Evolutionary conservation across 2,888 invertebrate species (phyloP).

Genomic region (Portevinia maculata): DNA sequence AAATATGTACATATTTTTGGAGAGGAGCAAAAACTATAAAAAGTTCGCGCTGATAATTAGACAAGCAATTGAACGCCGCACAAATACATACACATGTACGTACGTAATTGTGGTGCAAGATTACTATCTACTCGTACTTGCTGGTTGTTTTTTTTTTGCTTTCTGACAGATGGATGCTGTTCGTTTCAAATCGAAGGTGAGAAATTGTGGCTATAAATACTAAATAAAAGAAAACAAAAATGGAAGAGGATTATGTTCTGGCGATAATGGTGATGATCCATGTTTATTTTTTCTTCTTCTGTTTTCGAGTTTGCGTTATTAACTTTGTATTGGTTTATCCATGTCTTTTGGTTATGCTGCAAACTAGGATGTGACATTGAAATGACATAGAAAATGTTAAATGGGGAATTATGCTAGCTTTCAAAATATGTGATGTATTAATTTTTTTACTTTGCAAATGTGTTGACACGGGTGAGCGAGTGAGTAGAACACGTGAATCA

Average conservation of each 20-base stretch:
- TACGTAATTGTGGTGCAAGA: conserved; percentile 28
- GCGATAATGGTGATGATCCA: conserved; percentile 27
- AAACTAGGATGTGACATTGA: background rate
- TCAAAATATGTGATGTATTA: too few relatives aligned
- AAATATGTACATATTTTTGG: background rate
- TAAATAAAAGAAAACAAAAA: conserved; percentile 20
- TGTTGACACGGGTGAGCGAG: too few relatives aligned
- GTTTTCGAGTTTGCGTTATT: conserved; percentile 13
- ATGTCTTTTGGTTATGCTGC: background rate
- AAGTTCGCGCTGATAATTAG: conserved; percentile 41
- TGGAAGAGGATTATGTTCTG: conserved; percentile 7
- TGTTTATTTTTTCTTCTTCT: conserved; percentile 34
- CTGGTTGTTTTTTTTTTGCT: background rate
- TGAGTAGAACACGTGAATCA: too few relatives aligned
- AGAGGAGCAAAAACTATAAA: conserved; percentile 6
- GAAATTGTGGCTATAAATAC: conserved; percentile 56
- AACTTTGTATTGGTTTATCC: background rate
- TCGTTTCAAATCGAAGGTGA: conserved; percentile 56
- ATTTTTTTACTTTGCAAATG: too few relatives aligned
- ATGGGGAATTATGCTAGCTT: background rate
- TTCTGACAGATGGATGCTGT: conserved; percentile 24
- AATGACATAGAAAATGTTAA: background rate
- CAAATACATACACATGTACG: conserved; percentile 15
- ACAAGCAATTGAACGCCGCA: conserved; percentile 26
- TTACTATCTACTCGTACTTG: conserved; percentile 31